Conservation (phyloP, 2,797 vertebrate species). For the Geotrypetes seraphini region DNA sequence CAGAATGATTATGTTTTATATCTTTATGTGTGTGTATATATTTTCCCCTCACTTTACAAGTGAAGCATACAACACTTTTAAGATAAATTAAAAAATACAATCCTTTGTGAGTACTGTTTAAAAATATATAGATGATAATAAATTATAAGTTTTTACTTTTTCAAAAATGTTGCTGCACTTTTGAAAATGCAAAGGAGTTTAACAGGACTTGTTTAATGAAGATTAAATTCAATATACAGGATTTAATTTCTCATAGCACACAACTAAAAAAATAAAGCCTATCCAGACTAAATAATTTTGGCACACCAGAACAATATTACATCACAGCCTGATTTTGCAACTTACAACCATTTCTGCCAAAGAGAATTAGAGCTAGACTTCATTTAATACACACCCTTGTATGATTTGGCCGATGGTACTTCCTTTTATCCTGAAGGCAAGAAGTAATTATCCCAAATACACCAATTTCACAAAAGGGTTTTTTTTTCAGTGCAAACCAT, state of each 20-base stretch:
- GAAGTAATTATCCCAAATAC: conserved; percentile 39
- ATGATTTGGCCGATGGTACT: conserved; percentile 33
- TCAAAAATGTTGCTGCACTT: neutral
- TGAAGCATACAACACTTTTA: no score
- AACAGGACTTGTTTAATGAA: conserved; percentile 13
- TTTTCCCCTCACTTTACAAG: neutral
- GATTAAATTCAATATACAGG: conserved; percentile 28
- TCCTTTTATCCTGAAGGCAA: conserved; percentile 38
- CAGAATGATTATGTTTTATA: no score
- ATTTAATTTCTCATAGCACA: conserved; percentile 20
- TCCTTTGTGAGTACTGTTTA: no score
- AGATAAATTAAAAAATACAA: no score
- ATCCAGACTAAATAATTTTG: conserved; percentile 27
- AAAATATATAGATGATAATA: no score
- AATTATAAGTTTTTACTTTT: no score
- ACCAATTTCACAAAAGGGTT: conserved; percentile 33
- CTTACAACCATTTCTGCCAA: conserved; percentile 25
- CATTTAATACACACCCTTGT: conserved; percentile 46
- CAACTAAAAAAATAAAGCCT: conserved; percentile 35
- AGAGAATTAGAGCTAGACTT: conserved; percentile 34
- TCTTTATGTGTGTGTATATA: no score
- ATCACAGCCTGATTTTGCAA: conserved; percentile 41
- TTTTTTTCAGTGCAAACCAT: conserved; percentile 35
- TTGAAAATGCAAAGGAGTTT: conserved; percentile 19
- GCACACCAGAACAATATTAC: conserved; percentile 29